These are phyloP conservation scores for Anarsia innoxiella DNA, from an alignment of 2,888 invertebrate species.

Conservation along the genomic window DNA sequence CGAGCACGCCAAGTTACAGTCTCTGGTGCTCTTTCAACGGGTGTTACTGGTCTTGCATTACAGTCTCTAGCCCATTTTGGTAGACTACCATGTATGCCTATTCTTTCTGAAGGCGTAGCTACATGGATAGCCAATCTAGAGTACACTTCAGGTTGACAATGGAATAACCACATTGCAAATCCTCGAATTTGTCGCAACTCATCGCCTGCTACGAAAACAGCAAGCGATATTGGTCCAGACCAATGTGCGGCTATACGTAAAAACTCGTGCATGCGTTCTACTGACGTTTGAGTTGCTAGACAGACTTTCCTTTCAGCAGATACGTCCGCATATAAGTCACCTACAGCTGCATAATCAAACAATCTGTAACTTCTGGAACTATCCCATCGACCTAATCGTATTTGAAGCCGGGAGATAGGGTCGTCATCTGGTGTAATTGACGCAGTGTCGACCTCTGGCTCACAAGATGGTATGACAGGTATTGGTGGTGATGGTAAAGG, in stretches of 20 bases:
- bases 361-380: slow-evolving; percentile 79
- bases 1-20: slow-evolving; percentile 83
- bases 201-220: slow-evolving; percentile 86
- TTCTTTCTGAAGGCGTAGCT: slow-evolving; percentile 78
- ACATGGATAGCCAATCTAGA: slow-evolving; percentile 86
- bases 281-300: slow-evolving; percentile 83
- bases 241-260: slow-evolving; percentile 87
- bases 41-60: slow-evolving; percentile 79
- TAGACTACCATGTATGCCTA: slow-evolving; percentile 76
- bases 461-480: slow-evolving; percentile 43
- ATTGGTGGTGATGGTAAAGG: slow-evolving; percentile 26
- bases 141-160: slow-evolving; percentile 82
- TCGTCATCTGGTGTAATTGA: slow-evolving; percentile 47
- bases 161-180: slow-evolving; percentile 84
- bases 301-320: slow-evolving; percentile 78
- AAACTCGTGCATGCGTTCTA: slow-evolving; percentile 86
- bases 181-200: slow-evolving; percentile 83
- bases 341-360: slow-evolving; percentile 83
- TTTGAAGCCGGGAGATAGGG: slow-evolving; percentile 75
- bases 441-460: slow-evolving; percentile 49
- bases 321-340: slow-evolving; percentile 77
- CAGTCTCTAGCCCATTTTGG: slow-evolving; percentile 78
- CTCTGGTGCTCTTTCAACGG: slow-evolving; percentile 76
- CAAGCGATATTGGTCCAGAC: slow-evolving; percentile 90
- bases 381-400: slow-evolving; percentile 83